Evolutionary conservation across 1,140 invertebrate genomes (phyloP).

Genomic region (Drosophila kohkoa): DNA sequence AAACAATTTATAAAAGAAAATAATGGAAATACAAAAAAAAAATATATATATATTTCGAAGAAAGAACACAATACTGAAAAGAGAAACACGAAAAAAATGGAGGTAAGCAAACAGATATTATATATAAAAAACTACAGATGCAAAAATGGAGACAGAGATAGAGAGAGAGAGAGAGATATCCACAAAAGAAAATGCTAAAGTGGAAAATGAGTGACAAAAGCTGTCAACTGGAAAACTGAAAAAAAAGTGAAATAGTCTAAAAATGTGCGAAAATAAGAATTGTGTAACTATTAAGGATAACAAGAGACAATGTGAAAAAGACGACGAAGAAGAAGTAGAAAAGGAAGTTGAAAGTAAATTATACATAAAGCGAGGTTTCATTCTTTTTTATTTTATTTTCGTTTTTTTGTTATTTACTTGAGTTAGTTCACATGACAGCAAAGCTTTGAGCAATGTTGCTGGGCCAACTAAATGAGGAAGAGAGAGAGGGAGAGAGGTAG

Average conservation of each 20-base stretch:
- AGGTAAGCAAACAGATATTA: constrained; percentile 1
- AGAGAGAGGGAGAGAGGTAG: neutral
- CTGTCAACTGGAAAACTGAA: constrained; percentile 10
- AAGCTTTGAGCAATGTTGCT: constrained; percentile 21
- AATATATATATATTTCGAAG: neutral
- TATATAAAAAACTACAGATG: neutral
- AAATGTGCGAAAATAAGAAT: constrained; percentile 19
- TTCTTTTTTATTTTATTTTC: constrained; percentile 1
- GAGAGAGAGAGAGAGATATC: too few species aligned
- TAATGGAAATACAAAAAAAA: too few species aligned
- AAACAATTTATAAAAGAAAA: neutral
- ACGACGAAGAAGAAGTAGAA: too few species aligned
- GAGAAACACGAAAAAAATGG: neutral
- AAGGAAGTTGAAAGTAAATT: neutral
- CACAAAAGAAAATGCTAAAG: neutral
- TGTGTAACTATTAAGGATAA: constrained; percentile 13
- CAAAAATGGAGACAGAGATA: neutral
- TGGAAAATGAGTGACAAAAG: constrained; percentile 3
- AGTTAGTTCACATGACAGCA: constrained; percentile 9
- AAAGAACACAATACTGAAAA: constrained; percentile 2
- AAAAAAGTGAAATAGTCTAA: neutral
- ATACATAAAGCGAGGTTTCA: neutral
- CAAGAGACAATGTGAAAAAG: neutral
- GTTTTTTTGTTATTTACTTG: constrained; percentile 1
- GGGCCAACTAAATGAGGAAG: neutral